Evolutionary conservation across 2,113 vertebrate species (phyloP).

Genomic region (Siniperca knerii): DNA sequence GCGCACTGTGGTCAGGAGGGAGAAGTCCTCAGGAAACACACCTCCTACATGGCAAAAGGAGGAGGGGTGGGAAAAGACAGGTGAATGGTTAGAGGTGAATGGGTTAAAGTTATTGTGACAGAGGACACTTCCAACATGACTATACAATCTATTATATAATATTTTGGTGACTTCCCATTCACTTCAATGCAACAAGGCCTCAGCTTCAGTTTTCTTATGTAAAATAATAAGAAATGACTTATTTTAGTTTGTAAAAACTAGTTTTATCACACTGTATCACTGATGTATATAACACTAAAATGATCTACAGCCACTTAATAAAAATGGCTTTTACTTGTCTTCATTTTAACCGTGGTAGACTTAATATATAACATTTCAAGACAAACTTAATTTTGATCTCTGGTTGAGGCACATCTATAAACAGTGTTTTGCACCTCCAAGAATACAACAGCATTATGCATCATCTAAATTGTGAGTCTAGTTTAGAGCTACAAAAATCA

Average conservation of each 20-base stretch:
- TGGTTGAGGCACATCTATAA: neutral
- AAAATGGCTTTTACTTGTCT: neutral
- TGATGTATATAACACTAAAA: neutral
- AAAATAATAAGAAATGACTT: neutral
- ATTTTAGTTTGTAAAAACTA: neutral
- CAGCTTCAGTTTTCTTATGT: neutral
- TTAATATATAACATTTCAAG: neutral
- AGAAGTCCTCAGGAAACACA: conserved; percentile 97
- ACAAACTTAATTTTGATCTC: neutral
- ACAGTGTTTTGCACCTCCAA: too few species aligned
- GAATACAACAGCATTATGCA: neutral
- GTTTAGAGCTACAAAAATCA: neutral
- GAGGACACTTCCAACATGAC: neutral
- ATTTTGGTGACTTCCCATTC: neutral
- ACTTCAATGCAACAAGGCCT: conserved; percentile 1
- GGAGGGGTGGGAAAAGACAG: neutral
- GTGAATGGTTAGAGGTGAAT: neutral
- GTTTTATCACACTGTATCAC: neutral
- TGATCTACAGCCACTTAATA: neutral
- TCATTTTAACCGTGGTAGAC: neutral
- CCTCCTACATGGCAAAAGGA: conserved; percentile 81
- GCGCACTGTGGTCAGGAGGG: conserved; percentile 95
- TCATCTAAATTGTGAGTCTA: neutral
- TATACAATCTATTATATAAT: neutral
- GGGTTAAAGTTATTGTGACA: neutral